Evolutionary conservation across 1,140 invertebrate species (phyloP).

Genomic region (Mizuhopecten yessoensis): DNA sequence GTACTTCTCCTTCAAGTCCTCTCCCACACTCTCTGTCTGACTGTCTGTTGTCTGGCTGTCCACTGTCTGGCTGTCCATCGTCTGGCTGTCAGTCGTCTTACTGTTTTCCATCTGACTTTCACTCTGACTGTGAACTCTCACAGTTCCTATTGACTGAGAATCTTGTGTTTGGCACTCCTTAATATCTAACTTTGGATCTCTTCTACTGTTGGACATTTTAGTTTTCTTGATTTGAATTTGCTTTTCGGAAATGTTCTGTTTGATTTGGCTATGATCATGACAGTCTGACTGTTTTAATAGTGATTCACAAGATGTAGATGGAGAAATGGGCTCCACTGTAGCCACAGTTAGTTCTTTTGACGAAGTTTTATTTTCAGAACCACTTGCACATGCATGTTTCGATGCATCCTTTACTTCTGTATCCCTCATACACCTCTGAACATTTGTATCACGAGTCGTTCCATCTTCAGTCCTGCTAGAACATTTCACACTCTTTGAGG

Average conservation of each 20-base stretch:
- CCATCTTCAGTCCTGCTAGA: neutral
- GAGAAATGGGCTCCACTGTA: neutral
- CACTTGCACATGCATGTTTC: neutral
- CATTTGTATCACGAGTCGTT: neutral
- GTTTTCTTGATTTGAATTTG: neutral
- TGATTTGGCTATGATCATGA: neutral
- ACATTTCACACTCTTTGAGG: neutral
- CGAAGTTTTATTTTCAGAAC: neutral
- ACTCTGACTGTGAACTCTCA: neutral
- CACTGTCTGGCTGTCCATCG: neutral
- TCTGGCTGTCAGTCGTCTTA: too few species aligned
- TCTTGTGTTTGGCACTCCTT: neutral
- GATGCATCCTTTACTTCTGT: neutral
- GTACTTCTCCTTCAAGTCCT: constrained; percentile 51
- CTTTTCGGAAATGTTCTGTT: neutral
- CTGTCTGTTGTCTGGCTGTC: neutral
- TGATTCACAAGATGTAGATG: neutral
- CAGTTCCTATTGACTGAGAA: neutral
- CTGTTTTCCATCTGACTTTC: too few species aligned
- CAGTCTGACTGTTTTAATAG: too few species aligned
- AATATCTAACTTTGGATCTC: neutral
- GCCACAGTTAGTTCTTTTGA: neutral
- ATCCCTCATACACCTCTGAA: neutral
- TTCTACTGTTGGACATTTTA: neutral
- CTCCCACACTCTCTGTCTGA: constrained; percentile 36